Percentiles rank a stretch among this genome's conserved stretches.
Conservation (phyloP, 2,888 invertebrate species). For the Uropetala carovei region DNA sequence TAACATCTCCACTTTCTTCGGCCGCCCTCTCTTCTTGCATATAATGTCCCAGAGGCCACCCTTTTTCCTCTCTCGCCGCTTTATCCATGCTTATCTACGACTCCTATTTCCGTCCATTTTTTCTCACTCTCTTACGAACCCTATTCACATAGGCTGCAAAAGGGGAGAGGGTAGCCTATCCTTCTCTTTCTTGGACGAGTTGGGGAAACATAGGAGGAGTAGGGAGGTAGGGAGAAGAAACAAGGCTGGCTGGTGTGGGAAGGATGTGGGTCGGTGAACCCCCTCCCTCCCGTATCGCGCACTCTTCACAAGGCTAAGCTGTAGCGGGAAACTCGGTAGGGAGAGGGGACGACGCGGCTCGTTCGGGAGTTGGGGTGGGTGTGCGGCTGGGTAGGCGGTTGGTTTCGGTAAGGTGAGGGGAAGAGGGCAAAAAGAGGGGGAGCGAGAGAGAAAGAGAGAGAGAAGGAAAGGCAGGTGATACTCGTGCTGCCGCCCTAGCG, state of each 20-base stretch:
- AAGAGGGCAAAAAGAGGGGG: too few species aligned
- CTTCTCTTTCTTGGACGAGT: constrained; percentile 55
- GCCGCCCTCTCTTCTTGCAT: neutral
- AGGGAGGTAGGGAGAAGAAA: constrained; percentile 20
- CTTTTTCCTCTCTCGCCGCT: neutral
- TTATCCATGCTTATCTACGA: constrained; percentile 6
- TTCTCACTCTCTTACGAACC: constrained; percentile 12
- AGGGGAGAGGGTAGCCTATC: constrained; percentile 39
- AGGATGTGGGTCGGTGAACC: constrained; percentile 68
- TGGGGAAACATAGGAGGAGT: neutral
- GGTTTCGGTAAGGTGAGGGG: constrained; percentile 21
- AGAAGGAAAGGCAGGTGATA: constrained; percentile 54
- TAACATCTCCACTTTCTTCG: neutral
- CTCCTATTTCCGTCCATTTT: constrained; percentile 59
- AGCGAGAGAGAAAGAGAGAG: neutral
- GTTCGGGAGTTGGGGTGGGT: constrained; percentile 57
- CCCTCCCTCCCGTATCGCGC: constrained; percentile 61
- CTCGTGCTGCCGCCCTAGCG: constrained; percentile 61
- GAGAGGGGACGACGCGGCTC: constrained; percentile 50
- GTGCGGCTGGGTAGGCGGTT: constrained; percentile 51
- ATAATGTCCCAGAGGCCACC: neutral
- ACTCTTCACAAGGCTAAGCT: constrained; percentile 64
- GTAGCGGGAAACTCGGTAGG: constrained; percentile 60
- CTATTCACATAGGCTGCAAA: constrained; percentile 48
- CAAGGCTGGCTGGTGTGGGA: constrained; percentile 37